Evolutionary conservation across 2,113 vertebrate genomes (phyloP).

Genomic region (Scophthalmus maximus): DNA sequence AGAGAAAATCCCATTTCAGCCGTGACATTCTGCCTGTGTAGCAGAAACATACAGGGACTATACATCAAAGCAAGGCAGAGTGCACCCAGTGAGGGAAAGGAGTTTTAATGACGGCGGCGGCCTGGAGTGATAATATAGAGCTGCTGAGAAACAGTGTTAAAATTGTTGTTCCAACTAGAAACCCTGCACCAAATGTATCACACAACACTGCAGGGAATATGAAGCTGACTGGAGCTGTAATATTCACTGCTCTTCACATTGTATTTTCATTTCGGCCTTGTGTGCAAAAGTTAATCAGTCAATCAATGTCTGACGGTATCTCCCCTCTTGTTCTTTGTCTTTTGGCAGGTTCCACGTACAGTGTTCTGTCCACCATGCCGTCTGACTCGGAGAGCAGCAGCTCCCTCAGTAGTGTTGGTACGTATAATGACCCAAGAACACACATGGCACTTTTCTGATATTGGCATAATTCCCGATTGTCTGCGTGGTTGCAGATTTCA

Average conservation of each 20-base stretch:
- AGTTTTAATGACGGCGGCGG: slow-evolving; percentile 63
- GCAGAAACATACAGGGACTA: slow-evolving; percentile 74
- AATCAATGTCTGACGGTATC: slow-evolving; percentile 24
- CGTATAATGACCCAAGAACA: slow-evolving; percentile 71
- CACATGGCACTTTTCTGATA: not conserved
- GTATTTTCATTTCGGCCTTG: slow-evolving; percentile 24
- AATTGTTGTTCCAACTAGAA: slow-evolving; percentile 56
- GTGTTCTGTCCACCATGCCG: slow-evolving; percentile 98
- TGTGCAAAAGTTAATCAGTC: slow-evolving; percentile 29
- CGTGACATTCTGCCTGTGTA: slow-evolving; percentile 75
- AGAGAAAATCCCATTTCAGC: slow-evolving; percentile 78
- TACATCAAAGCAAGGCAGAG: slow-evolving; percentile 73
- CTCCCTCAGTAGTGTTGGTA: slow-evolving; percentile 97
- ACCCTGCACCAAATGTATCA: slow-evolving; percentile 45
- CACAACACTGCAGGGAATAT: slow-evolving; percentile 38
- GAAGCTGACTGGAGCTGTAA: slow-evolving; percentile 34
- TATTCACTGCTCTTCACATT: slow-evolving; percentile 28
- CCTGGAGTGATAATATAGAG: slow-evolving; percentile 59
- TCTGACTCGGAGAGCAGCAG: slow-evolving; percentile 99
- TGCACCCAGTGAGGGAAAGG: slow-evolving; percentile 57
- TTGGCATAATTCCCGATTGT: not conserved
- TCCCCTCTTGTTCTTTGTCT: slow-evolving; percentile 31
- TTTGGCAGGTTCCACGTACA: slow-evolving; percentile 93
- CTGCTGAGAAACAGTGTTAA: slow-evolving; percentile 36
- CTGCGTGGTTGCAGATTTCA: not conserved